Evolutionary conservation across 2,113 vertebrate species (phyloP).

Genomic region (Crotalus tigris): DNA sequence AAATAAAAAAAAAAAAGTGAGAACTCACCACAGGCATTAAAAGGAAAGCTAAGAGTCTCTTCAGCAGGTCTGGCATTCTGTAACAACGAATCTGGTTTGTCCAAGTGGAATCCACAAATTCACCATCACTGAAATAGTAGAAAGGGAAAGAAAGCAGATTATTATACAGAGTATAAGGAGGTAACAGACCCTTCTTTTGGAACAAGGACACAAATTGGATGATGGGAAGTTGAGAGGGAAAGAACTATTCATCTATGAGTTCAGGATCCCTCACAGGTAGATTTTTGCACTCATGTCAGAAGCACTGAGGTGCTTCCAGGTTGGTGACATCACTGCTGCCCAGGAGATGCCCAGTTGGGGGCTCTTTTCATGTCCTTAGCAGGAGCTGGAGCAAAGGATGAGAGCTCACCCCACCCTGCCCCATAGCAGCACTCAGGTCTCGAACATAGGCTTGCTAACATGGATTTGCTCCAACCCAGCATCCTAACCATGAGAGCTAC

Average conservation of each 20-base stretch:
- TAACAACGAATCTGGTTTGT: slow-evolving; percentile 51
- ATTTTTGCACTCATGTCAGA: background rate
- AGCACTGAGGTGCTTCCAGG: background rate
- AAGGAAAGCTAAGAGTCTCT: slow-evolving; percentile 71
- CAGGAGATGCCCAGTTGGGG: background rate
- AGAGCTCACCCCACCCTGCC: background rate
- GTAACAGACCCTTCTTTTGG: background rate
- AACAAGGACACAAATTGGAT: background rate
- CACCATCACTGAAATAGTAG: slow-evolving; percentile 68
- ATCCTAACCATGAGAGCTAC: background rate
- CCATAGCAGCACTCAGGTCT: background rate
- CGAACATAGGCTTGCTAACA: background rate
- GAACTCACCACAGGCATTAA: slow-evolving; percentile 78
- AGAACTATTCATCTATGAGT: background rate
- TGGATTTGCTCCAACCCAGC: background rate
- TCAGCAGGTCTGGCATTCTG: slow-evolving; percentile 69
- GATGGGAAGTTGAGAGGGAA: background rate
- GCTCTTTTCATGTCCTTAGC: background rate
- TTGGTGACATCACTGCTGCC: background rate
- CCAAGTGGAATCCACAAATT: slow-evolving; percentile 73
- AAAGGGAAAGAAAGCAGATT: slow-evolving; percentile 9
- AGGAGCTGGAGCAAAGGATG: background rate
- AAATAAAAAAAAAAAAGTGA: background rate
- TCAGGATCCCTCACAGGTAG: background rate
- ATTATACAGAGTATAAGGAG: background rate